Conservation (phyloP, 2,113 vertebrate species). For the Sander lucioperca region DNA sequence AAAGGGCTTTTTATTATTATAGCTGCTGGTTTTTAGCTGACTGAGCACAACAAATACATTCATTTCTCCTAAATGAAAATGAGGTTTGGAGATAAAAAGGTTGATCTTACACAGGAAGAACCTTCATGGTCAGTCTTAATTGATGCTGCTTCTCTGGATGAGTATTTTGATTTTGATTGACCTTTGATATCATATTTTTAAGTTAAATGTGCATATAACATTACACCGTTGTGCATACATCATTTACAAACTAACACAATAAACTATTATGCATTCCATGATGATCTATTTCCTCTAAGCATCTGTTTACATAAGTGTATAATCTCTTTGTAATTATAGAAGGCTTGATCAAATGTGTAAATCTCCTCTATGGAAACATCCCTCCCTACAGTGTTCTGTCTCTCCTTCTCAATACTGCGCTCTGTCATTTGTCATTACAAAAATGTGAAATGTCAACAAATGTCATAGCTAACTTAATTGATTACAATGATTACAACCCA, state of each 20-base stretch:
- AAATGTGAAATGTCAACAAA: constrained; percentile 50
- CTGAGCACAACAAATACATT: too few relatives aligned
- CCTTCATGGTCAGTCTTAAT: too few relatives aligned
- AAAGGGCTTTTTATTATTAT: too few relatives aligned
- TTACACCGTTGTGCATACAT: background rate
- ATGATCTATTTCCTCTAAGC: background rate
- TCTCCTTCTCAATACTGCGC: background rate
- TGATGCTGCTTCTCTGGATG: too few relatives aligned
- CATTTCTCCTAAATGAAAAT: too few relatives aligned
- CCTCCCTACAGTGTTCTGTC: background rate
- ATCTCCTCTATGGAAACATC: constrained; percentile 7
- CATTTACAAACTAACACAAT: background rate
- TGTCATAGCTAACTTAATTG: constrained; percentile 30
- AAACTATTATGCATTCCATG: background rate
- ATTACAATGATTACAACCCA: constrained; percentile 24
- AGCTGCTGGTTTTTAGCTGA: too few relatives aligned
- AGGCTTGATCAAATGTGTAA: background rate
- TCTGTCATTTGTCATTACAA: constrained; percentile 5
- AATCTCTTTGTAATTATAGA: background rate
- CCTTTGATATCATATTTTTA: too few relatives aligned
- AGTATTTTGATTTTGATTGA: too few relatives aligned
- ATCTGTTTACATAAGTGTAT: constrained; percentile 1
- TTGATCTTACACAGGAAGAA: too few relatives aligned
- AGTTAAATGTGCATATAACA: background rate
- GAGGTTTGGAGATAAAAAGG: too few relatives aligned